phyloP scores from a whole-genome alignment of 2,888 invertebrate genomes.

The Nematopogon swammerdamellus region DNA sequence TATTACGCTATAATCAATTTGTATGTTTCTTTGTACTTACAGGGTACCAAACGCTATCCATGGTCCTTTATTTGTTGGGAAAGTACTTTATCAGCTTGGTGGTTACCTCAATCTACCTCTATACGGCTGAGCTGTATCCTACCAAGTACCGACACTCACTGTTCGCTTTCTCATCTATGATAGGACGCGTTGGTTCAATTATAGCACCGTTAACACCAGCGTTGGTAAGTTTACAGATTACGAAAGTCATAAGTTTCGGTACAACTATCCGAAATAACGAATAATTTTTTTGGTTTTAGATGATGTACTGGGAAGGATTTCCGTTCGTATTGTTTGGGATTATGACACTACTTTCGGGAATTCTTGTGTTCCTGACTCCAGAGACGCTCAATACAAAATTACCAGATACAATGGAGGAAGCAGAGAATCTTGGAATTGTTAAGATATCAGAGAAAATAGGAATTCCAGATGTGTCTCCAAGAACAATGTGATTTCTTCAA shows the following conservation, averaged over 20 bases:
- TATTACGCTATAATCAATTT: too few relatives aligned
- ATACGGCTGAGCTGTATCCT: slow-evolving; percentile 68
- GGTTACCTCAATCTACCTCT: slow-evolving; percentile 63
- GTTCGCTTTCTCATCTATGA: slow-evolving; percentile 65
- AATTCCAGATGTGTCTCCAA: too few relatives aligned
- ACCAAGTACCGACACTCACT: slow-evolving; percentile 63
- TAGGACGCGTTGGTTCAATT: slow-evolving; percentile 64
- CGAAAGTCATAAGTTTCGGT: too few relatives aligned
- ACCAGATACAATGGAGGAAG: slow-evolving; percentile 47
- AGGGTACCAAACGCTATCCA: slow-evolving; percentile 22
- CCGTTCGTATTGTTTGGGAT: slow-evolving; percentile 54
- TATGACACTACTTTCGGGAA: slow-evolving; percentile 47
- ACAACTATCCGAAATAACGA: too few relatives aligned
- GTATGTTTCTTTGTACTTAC: background rate
- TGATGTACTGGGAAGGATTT: slow-evolving; percentile 26
- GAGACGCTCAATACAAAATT: slow-evolving; percentile 53
- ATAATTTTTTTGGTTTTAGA: slow-evolving; percentile 15
- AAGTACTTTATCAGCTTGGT: slow-evolving; percentile 65
- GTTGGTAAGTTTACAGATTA: slow-evolving; percentile 53
- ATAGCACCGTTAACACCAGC: slow-evolving; percentile 65
- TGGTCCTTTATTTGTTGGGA: slow-evolving; percentile 58
- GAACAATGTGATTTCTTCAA: too few relatives aligned
- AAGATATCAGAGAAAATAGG: too few relatives aligned
- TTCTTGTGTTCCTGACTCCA: slow-evolving; percentile 50
- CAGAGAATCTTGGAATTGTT: slow-evolving; percentile 28